These are phyloP conservation scores for Erpornis zantholeuca DNA, from an alignment of 2,113 vertebrate genomes.

Conservation along the genomic window DNA sequence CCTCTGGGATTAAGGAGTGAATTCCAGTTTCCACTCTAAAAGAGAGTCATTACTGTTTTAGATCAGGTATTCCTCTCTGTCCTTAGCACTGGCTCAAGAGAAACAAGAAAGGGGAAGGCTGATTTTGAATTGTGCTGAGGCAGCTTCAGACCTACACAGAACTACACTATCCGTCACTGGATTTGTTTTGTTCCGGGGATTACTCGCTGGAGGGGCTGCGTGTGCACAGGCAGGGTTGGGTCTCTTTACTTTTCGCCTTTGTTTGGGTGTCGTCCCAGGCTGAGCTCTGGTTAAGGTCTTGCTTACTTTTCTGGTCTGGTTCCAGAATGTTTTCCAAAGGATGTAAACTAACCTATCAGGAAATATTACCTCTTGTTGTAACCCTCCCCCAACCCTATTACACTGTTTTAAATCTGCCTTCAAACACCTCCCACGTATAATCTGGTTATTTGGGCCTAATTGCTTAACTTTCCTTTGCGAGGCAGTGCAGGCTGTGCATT, in stretches of 20 bases:
- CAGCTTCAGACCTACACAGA: not conserved
- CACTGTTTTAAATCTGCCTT: constrained; percentile 15
- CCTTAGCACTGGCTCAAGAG: not conserved
- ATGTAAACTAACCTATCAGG: constrained; percentile 41
- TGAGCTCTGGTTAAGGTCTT: not conserved
- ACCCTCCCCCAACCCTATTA: constrained; percentile 17
- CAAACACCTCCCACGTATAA: constrained; percentile 36
- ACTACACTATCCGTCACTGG: not conserved
- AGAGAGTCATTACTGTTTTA: not conserved
- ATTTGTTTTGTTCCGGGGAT: not conserved
- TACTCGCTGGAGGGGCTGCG: not conserved
- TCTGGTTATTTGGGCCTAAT: constrained; percentile 39
- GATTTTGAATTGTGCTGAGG: not conserved
- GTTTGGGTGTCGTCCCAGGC: not conserved
- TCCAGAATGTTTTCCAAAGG: constrained; percentile 31
- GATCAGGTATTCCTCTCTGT: not conserved
- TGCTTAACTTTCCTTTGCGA: constrained; percentile 39
- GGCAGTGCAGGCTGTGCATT: constrained; percentile 4
- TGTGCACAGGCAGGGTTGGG: not conserved
- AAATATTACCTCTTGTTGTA: constrained; percentile 30
- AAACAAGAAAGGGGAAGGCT: not conserved
- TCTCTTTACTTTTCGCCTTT: not conserved
- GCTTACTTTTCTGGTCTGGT: not conserved
- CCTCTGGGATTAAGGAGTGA: not conserved
- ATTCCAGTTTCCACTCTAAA: not conserved